Percentiles rank a stretch among this genome's conserved stretches.
phyloP scores from a whole-genome alignment of 2,113 vertebrate species.

The Varanus komodoensis region DNA sequence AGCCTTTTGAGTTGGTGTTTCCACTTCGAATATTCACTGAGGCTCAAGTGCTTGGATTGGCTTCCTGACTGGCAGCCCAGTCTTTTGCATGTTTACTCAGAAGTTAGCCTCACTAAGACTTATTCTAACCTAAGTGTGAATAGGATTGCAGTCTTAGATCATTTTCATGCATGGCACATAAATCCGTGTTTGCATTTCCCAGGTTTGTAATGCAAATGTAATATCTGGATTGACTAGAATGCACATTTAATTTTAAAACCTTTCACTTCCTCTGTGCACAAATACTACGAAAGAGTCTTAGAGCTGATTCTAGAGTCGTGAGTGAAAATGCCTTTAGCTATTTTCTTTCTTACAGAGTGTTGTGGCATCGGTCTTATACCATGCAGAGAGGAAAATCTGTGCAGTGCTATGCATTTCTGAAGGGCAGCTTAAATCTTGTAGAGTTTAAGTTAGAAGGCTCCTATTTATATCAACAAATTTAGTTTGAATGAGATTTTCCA shows the following conservation, averaged over 20 bases:
- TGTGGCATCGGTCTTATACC: not conserved
- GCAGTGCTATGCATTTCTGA: not conserved
- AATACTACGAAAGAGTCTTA: not conserved
- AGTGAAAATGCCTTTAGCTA: not conserved
- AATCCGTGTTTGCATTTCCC: not conserved
- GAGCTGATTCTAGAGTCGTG: not conserved
- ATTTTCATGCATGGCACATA: not conserved
- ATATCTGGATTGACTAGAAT: not conserved
- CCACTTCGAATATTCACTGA: not conserved
- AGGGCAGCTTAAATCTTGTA: not conserved
- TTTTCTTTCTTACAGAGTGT: not conserved
- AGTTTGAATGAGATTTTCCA: not conserved
- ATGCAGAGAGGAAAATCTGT: slow-evolving; percentile 32
- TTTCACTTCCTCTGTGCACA: not conserved
- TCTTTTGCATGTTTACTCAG: not conserved
- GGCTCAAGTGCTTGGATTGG: not conserved
- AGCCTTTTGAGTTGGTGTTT: slow-evolving; percentile 12
- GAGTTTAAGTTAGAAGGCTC: not conserved
- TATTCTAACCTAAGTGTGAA: not conserved
- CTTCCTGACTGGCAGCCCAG: not conserved
- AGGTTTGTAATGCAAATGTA: not conserved
- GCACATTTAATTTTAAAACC: not conserved
- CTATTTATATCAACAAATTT: not conserved
- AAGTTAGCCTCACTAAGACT: not conserved
- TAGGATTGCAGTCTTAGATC: not conserved